Evolutionary conservation across 92 coral and sea anemone genomes (phyloP).

Genomic region (Phymanthus crucifer): DNA sequence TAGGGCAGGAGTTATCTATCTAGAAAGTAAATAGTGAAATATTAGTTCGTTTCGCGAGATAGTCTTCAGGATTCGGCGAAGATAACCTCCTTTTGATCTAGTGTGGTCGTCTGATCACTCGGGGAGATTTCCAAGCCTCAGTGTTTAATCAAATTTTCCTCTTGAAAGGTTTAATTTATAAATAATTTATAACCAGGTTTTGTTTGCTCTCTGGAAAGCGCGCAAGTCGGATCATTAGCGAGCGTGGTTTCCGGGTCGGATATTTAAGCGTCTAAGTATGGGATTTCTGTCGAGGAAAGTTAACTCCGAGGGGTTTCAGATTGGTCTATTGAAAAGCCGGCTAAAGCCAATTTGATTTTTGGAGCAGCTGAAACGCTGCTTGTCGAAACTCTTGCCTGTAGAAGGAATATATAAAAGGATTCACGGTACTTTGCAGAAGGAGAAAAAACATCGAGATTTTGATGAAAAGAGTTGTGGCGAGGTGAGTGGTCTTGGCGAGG

Average conservation of each 20-base stretch:
- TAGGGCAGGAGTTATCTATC: not conserved
- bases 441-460: conserved; percentile 63
- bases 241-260: not conserved
- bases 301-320: not conserved
- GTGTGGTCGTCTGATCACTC: not conserved
- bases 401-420: conserved; percentile 68
- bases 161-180: not conserved
- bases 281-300: not conserved
- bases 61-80: not conserved
- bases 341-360: not conserved
- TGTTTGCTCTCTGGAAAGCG: not conserved
- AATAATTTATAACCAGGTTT: not conserved
- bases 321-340: not conserved
- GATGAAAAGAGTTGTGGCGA: conserved; percentile 44
- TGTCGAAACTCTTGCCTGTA: conserved; percentile 68
- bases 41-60: not conserved
- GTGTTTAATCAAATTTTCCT: not conserved
- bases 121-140: not conserved
- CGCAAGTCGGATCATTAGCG: not conserved
- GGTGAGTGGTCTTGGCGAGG: conserved; percentile 47
- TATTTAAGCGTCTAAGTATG: not conserved
- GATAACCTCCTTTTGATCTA: not conserved
- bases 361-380: conserved; percentile 41
- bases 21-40: not conserved
- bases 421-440: conserved; percentile 62